These are phyloP conservation scores for Drosophila auraria DNA, from an alignment of 1,140 invertebrate species.

Conservation along the genomic window DNA sequence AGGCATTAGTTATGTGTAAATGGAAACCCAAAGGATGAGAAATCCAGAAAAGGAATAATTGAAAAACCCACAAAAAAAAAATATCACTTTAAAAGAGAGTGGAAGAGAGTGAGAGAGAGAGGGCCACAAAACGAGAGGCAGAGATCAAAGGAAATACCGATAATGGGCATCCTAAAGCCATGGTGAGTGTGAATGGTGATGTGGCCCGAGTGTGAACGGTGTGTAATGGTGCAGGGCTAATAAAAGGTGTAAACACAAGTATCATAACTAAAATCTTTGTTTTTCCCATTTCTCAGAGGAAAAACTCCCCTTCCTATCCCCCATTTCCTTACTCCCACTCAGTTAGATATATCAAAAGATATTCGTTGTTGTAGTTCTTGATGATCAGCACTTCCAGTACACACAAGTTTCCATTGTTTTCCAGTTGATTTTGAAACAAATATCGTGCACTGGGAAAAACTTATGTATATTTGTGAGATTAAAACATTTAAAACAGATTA, in stretches of 20 bases:
- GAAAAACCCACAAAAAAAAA: slow-evolving; percentile 6
- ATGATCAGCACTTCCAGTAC: slow-evolving; percentile 32
- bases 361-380: slow-evolving; percentile 31
- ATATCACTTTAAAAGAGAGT: slow-evolving; percentile 2
- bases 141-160: slow-evolving; percentile 36
- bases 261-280: not conserved
- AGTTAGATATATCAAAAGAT: not conserved
- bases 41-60: slow-evolving; percentile 17
- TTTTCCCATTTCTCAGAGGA: not conserved
- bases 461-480: too few relatives aligned
- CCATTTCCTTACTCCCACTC: not conserved
- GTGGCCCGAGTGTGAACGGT: not conserved
- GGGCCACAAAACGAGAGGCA: slow-evolving; percentile 1
- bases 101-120: slow-evolving; percentile 5
- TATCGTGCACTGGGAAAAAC: not conserved
- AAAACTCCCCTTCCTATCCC: not conserved
- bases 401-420: slow-evolving; percentile 18
- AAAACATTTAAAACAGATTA: too few relatives aligned
- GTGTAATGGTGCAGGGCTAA: not conserved
- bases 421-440: not conserved
- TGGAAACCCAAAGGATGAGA: slow-evolving; percentile 30
- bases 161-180: slow-evolving; percentile 77
- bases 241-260: slow-evolving; percentile 1
- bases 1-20: slow-evolving; percentile 24
- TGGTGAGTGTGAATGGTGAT: slow-evolving; percentile 60